A percentile compares a stretch with the other conserved stretches of the same genome.
Conservation (phyloP, 2,888 invertebrate species). For the Ligdia adustata region DNA sequence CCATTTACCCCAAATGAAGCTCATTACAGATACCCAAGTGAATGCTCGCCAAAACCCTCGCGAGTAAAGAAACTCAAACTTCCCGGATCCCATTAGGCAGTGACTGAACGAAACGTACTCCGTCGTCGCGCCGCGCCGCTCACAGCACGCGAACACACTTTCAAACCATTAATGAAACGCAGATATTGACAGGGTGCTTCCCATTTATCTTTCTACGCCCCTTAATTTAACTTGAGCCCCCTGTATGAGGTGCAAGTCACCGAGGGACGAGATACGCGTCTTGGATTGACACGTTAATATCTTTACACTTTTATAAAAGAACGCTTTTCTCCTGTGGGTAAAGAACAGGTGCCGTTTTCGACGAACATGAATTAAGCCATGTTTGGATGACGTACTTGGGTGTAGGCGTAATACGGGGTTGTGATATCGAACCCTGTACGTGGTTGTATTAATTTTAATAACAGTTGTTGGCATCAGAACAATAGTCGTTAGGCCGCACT, state of each 20-base stretch:
- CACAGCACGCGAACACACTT: slow-evolving; percentile 63
- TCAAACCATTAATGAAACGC: slow-evolving; percentile 71
- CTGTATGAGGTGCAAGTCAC: slow-evolving; percentile 58
- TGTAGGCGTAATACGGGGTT: too few relatives aligned
- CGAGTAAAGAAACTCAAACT: slow-evolving; percentile 40
- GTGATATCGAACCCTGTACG: too few relatives aligned
- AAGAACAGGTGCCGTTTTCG: slow-evolving; percentile 7
- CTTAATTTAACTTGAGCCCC: slow-evolving; percentile 69
- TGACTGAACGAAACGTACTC: slow-evolving; percentile 52
- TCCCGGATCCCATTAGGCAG: slow-evolving; percentile 47
- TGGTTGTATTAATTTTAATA: too few relatives aligned
- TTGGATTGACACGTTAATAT: slow-evolving; percentile 68
- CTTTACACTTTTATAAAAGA: slow-evolving; percentile 28
- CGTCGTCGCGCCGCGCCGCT: too few relatives aligned
- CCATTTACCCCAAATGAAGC: slow-evolving; percentile 2
- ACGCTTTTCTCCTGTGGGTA: not conserved
- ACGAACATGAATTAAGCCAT: too few relatives aligned
- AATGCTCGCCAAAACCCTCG: slow-evolving; percentile 14
- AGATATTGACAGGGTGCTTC: slow-evolving; percentile 68
- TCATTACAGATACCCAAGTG: slow-evolving; percentile 6
- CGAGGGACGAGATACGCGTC: slow-evolving; percentile 53
- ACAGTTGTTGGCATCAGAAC: too few relatives aligned
- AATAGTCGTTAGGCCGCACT: too few relatives aligned
- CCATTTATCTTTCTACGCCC: slow-evolving; percentile 70
- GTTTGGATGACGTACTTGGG: too few relatives aligned